Base-by-base conservation (phyloP, 2,888 invertebrate species). In the Crossocerus cetratus region DNA sequence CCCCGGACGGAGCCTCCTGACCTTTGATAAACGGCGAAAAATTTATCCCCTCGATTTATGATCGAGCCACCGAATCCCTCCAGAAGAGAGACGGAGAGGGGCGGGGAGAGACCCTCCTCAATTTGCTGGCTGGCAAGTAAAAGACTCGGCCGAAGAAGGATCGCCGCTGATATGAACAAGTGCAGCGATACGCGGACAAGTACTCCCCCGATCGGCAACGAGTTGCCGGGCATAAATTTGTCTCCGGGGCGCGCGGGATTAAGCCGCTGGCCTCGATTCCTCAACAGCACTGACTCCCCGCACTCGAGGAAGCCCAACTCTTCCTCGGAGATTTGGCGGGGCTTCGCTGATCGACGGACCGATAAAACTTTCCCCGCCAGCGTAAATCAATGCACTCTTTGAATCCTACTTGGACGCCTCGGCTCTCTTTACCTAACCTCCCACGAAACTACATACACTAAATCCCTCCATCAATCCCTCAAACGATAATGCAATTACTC, bases 321-420 rank as follows among this genome's bases (percentile, higher is more conserved):
- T 61, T 77, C 71, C 71, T 44, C 16, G 21, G 64, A 75, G 71
- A 77, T 78, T 69, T 61, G 65, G 43, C 22, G 42, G 56, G 64
- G 66, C 65, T 49, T 57, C 57, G 71, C 81, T 84, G 83, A 87
- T 77, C 63, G 84, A 85, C 81, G 82, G 80, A 65, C 76, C 83
- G 85, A 86, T 87, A 86, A 86, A 86, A 86, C 82, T 87, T 86
- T 83, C 80, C 79, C 1, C 80, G 61, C 74, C 68, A 81, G 75
- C 77, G 82, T 88, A 86, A 87, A 88, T 88, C 85, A 84, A 85
- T 74, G 74, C 58, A 70, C 66, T 43, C 22, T 59, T 78, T 72
- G 79, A 78, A 83, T 83, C 80, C 76, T 69, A 56, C 23, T 63
- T 57, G 44, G 20, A 42, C 42, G 64, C 32, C n/a, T n/a, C n/a